phyloP scores from a whole-genome alignment of 1,140 invertebrate species.

The Venturia canescens region DNA sequence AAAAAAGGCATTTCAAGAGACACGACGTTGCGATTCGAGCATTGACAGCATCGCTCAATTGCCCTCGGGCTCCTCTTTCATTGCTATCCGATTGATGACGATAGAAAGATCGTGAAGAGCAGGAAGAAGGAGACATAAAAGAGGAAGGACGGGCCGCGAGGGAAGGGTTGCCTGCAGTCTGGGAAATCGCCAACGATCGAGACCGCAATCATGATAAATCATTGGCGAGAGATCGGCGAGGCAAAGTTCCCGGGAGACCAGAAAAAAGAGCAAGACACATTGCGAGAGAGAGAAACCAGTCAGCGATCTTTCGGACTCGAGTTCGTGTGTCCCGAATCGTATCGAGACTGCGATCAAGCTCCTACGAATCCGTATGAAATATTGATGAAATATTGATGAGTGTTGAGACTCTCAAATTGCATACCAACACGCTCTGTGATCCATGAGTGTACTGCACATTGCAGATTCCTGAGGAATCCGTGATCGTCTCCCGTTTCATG shows the following conservation, averaged over 20 bases:
- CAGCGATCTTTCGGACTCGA: neutral
- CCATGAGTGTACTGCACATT: neutral
- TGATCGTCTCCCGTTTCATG: no score
- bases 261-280: neutral
- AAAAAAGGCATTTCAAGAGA: neutral
- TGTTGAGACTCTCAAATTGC: neutral
- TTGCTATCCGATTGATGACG: neutral
- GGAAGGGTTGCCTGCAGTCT: neutral
- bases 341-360: neutral
- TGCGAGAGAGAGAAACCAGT: neutral
- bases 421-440: neutral
- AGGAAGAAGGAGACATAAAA: no score
- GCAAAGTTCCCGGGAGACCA: neutral
- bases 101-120: neutral
- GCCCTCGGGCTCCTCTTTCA: neutral
- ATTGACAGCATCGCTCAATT: neutral
- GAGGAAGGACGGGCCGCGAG: neutral
- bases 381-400: slow-evolving; percentile 7
- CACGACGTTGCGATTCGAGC: neutral
- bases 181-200: neutral
- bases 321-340: neutral
- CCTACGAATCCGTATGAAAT: neutral
- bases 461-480: neutral
- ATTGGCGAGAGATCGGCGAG: neutral
- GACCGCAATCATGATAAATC: slow-evolving; percentile 1